Percentiles rank a stretch among this genome's conserved stretches.
Conservation (phyloP, 2,797 vertebrate species). For the Somateria mollissima region DNA sequence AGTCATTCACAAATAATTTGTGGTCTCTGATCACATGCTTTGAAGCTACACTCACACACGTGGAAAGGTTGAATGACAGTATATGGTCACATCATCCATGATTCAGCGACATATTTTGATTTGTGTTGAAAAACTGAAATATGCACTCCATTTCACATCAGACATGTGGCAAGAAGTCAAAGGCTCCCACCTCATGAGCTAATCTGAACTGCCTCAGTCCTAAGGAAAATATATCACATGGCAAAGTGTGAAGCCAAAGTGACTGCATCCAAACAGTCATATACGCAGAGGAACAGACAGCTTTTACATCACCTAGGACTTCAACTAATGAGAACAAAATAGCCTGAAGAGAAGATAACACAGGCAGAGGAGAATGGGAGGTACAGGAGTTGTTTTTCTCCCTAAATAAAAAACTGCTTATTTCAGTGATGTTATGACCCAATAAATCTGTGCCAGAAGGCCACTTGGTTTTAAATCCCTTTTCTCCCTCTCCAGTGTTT, state of each 20-base stretch:
- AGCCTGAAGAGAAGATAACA: neutral
- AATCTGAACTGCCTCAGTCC: neutral
- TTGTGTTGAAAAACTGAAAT: neutral
- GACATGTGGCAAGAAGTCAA: neutral
- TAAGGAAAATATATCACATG: neutral
- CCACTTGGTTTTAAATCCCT: neutral
- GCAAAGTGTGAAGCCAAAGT: neutral
- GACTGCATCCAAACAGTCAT: neutral
- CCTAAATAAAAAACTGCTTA: neutral
- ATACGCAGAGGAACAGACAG: neutral
- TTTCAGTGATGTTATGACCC: neutral
- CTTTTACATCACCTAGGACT: neutral
- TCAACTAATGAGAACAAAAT: neutral
- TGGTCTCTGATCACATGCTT: neutral
- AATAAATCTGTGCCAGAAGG: neutral
- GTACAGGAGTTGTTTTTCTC: neutral
- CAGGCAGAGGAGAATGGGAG: neutral
- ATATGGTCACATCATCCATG: neutral
- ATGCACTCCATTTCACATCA: neutral
- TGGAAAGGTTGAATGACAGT: neutral
- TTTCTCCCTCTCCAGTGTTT: neutral
- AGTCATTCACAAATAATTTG: neutral
- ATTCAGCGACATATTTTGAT: neutral
- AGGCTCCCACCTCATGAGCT: neutral
- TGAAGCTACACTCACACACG: neutral